Conservation (phyloP, 2,797 vertebrate species). For the Liasis olivaceus region DNA sequence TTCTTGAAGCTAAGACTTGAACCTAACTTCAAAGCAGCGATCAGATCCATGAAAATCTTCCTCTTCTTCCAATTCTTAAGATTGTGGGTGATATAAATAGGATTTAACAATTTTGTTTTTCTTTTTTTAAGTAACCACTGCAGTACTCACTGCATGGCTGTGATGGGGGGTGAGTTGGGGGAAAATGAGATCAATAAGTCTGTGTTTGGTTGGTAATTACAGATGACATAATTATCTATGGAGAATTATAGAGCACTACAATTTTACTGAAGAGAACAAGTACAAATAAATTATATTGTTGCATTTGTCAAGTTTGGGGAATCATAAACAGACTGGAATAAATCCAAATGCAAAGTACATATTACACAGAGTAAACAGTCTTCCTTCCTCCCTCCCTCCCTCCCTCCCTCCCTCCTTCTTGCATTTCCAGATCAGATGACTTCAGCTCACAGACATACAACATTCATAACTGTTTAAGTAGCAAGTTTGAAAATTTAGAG, state of each 20-base stretch:
- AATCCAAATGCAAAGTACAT: neutral
- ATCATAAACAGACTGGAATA: neutral
- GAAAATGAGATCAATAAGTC: neutral
- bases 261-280: neutral
- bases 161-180: neutral
- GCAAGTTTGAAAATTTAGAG: neutral
- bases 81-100: no score
- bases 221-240: neutral
- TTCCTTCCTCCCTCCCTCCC: neutral
- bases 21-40: no score
- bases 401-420: neutral
- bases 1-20: no score
- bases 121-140: neutral
- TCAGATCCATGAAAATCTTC: no score
- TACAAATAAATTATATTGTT: neutral
- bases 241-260: neutral
- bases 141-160: neutral
- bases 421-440: neutral
- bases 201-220: neutral
- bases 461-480: neutral
- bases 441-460: neutral
- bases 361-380: neutral
- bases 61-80: no score
- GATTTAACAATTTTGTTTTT: no score
- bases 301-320: neutral